Percentiles rank a stretch among this genome's conserved stretches.
These are phyloP conservation scores for Tachina fera DNA, from an alignment of 2,888 invertebrate genomes.

Conservation along the genomic window DNA sequence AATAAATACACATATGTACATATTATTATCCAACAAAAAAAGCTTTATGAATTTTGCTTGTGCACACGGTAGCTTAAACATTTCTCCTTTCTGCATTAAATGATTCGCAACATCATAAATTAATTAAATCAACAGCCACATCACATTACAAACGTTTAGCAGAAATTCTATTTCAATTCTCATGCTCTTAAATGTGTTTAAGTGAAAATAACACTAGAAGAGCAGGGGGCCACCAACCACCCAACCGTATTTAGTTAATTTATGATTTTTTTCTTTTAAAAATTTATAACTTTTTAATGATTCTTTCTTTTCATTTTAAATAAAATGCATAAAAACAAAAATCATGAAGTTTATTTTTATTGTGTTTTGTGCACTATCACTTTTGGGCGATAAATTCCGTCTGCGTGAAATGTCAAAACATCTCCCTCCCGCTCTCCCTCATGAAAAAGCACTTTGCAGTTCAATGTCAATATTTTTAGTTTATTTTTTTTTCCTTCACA, in stretches of 20 bases:
- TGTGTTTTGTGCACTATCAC: not conserved
- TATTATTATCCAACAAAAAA: not conserved
- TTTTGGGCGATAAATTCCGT: conserved; percentile 11
- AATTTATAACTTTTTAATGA: conserved; percentile 65
- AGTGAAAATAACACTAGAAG: conserved; percentile 14
- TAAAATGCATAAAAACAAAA: conserved; percentile 22
- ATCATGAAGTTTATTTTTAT: not conserved
- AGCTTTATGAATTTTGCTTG: not conserved
- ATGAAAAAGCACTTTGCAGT: conserved; percentile 30
- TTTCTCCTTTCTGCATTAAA: conserved; percentile 64
- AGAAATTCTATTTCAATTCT: conserved; percentile 40
- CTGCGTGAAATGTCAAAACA: conserved; percentile 20
- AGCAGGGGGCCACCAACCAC: not conserved
- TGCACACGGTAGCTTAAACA: conserved; percentile 1
- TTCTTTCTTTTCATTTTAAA: conserved; percentile 48
- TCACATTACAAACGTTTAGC: conserved; percentile 58
- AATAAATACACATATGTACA: not conserved
- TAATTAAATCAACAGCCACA: conserved; percentile 78
- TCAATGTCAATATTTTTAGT: conserved; percentile 46
- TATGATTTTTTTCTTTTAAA: conserved; percentile 48
- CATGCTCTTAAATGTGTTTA: conserved; percentile 28
- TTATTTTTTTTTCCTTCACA: not conserved
- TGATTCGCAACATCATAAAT: conserved; percentile 79
- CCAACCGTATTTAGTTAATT: conserved; percentile 41
- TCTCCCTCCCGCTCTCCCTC: conserved; percentile 14